phyloP scores from a whole-genome alignment of 2,113 vertebrate species.

The Xyliphius kryptos region DNA sequence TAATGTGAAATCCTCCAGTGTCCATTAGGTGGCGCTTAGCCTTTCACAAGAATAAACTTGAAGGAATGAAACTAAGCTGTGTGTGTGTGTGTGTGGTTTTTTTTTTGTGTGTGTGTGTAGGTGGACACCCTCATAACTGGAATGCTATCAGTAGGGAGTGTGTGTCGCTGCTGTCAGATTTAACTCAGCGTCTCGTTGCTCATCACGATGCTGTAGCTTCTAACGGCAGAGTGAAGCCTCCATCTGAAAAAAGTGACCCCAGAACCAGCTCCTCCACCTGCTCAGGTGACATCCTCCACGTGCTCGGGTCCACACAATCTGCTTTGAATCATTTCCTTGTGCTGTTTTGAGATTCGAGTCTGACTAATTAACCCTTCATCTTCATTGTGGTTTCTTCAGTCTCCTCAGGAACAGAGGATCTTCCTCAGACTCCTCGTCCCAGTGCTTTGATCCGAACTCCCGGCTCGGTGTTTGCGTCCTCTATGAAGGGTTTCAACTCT shows the following conservation, averaged over 20 bases:
- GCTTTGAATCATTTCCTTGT: no score
- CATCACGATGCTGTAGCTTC: conserved; percentile 84
- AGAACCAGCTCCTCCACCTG: conserved; percentile 54
- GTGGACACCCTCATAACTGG: conserved; percentile 94
- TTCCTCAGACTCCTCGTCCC: conserved; percentile 60
- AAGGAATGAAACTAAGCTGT: neutral
- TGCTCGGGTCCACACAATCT: no score
- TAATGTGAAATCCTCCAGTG: no score
- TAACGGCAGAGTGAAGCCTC: conserved; percentile 77
- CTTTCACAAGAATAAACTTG: no score
- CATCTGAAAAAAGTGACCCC: conserved; percentile 58
- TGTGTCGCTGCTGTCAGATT: conserved; percentile 74
- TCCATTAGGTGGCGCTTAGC: no score
- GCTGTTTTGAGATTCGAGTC: no score
- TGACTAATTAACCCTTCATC: neutral
- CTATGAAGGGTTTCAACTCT: conserved; percentile 53
- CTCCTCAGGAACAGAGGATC: conserved; percentile 59
- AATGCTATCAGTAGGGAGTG: conserved; percentile 84
- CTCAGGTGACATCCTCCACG: conserved; percentile 50
- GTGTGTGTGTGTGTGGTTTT: neutral
- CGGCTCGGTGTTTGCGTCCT: conserved; percentile 66
- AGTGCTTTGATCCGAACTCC: conserved; percentile 55
- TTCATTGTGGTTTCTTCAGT: conserved; percentile 39
- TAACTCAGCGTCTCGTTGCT: conserved; percentile 78
- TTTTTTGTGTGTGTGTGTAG: conserved; percentile 53